Evolutionary conservation across 1,140 invertebrate species (phyloP).

Genomic region (Aphelenchoides fujianensis): DNA sequence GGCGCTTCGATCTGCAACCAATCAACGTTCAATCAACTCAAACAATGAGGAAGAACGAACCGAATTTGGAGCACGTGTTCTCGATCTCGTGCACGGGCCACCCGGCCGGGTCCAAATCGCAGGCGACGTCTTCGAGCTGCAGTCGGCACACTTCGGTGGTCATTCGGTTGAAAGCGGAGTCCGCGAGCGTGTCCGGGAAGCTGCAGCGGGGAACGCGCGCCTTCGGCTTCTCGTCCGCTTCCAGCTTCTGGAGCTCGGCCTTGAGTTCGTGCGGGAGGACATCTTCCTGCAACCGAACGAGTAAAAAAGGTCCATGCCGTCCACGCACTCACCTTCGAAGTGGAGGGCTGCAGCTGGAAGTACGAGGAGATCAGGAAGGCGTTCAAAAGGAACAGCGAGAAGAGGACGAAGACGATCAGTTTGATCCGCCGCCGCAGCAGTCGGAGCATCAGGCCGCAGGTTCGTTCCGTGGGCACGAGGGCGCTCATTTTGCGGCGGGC

Average conservation of each 20-base stretch:
- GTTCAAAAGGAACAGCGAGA: background rate
- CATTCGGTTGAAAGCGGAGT: constrained; percentile 39
- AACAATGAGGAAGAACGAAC: constrained; percentile 9
- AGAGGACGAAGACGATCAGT: background rate
- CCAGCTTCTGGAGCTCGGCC: background rate
- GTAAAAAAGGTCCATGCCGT: background rate
- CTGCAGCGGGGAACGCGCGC: constrained; percentile 22
- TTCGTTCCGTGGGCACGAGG: background rate
- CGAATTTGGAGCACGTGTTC: constrained; percentile 34
- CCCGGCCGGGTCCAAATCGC: constrained; percentile 15
- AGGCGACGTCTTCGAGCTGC: constrained; percentile 21
- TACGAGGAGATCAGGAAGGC: background rate
- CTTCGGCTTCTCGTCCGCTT: background rate
- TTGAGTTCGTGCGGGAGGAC: background rate
- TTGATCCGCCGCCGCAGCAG: background rate
- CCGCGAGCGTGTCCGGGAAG: constrained; percentile 32
- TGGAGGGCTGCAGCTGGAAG: background rate
- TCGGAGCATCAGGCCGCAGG: background rate
- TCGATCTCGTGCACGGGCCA: constrained; percentile 27
- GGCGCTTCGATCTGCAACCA: background rate
- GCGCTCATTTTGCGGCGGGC: background rate
- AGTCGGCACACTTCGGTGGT: constrained; percentile 37
- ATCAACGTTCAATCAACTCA: background rate
- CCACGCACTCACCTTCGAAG: background rate
- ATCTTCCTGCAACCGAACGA: background rate